Conservation (phyloP, 2,888 invertebrate species). For the Pseudococcus longispinus region DNA sequence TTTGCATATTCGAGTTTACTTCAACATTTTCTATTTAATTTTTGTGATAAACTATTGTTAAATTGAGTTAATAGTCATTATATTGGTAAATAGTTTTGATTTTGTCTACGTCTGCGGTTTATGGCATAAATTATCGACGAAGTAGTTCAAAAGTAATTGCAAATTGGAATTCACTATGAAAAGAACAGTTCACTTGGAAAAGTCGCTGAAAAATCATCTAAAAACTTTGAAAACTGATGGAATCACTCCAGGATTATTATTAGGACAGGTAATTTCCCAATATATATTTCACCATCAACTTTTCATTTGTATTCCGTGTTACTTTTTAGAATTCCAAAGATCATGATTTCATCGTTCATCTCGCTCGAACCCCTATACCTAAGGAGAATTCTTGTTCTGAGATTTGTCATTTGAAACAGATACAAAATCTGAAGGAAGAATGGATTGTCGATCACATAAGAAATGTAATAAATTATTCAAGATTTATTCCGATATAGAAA, state of each 20-base stretch:
- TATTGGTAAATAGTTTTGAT: no score
- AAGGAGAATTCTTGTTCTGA: slow-evolving; percentile 24
- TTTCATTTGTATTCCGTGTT: not conserved
- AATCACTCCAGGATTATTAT: slow-evolving; percentile 34
- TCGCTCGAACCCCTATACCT: slow-evolving; percentile 45
- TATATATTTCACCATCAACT: not conserved
- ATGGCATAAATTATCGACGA: not conserved
- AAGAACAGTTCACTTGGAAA: slow-evolving; percentile 42
- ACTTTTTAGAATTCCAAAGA: slow-evolving; percentile 29
- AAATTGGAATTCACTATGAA: slow-evolving; percentile 6
- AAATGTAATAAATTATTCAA: not conserved
- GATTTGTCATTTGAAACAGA: slow-evolving; percentile 14
- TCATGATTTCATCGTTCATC: slow-evolving; percentile 47
- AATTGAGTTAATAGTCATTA: no score
- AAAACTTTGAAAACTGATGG: slow-evolving; percentile 42
- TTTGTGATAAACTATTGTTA: no score
- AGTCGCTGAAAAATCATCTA: slow-evolving; percentile 36
- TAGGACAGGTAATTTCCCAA: slow-evolving; percentile 45
- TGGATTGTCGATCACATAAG: slow-evolving; percentile 40
- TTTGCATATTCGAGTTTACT: no score
- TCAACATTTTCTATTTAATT: no score
- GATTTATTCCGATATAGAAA: not conserved
- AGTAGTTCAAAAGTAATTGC: not conserved
- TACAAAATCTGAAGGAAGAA: slow-evolving; percentile 29
- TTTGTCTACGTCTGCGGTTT: no score